These are phyloP conservation scores for Hoplodrina ambigua DNA, from an alignment of 2,888 invertebrate species.

Conservation along the genomic window DNA sequence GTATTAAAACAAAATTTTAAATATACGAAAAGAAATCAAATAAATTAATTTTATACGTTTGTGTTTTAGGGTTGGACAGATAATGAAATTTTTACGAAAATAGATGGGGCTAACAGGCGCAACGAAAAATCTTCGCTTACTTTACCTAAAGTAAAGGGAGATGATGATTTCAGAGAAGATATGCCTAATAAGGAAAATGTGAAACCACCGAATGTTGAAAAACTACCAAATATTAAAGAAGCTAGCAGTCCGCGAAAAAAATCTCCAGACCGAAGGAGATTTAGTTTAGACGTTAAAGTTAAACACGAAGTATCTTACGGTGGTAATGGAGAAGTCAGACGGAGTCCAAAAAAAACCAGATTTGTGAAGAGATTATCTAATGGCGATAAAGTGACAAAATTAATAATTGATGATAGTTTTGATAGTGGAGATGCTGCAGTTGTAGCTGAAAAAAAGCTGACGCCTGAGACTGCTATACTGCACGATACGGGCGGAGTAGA, in stretches of 20 bases:
- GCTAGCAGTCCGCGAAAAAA: conserved; percentile 64
- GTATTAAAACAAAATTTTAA: conserved; percentile 28
- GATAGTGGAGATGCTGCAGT: conserved; percentile 55
- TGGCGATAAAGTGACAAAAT: conserved; percentile 75
- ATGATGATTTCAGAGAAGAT: conserved; percentile 76
- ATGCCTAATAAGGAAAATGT: conserved; percentile 74
- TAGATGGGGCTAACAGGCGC: conserved; percentile 76
- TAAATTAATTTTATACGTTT: not conserved
- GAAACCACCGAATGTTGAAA: conserved; percentile 72
- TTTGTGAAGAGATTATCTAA: conserved; percentile 81
- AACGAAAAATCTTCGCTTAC: conserved; percentile 84
- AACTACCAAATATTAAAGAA: conserved; percentile 80
- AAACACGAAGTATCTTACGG: conserved; percentile 54
- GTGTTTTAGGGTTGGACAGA: conserved; percentile 85
- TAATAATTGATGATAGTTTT: conserved; percentile 72
- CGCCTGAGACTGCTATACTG: conserved; percentile 83
- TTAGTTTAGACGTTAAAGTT: conserved; percentile 60
- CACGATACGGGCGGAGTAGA: conserved; percentile 93
- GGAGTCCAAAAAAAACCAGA: conserved; percentile 77
- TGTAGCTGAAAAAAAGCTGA: conserved; percentile 75
- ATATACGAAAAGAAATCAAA: conserved; percentile 1
- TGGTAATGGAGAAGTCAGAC: conserved; percentile 64
- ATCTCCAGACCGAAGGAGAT: conserved; percentile 59
- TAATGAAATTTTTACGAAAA: conserved; percentile 82
- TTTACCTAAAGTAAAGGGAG: conserved; percentile 89